A percentile compares a stretch with the other conserved stretches of the same genome.
Evolutionary conservation across 2,797 vertebrate species (phyloP).

Genomic region (Phrynocephalus vlangalii): DNA sequence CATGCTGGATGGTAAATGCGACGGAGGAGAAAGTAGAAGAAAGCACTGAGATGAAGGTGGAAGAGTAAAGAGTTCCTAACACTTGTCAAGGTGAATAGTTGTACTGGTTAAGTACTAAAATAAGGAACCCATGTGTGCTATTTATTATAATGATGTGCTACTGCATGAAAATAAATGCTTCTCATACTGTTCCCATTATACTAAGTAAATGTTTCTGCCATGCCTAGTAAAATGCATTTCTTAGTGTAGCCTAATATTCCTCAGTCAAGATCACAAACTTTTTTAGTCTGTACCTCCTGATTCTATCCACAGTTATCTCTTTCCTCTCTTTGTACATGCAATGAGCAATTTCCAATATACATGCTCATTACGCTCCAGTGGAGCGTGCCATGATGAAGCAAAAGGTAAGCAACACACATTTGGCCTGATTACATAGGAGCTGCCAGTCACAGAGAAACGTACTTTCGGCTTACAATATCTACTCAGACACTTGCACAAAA

Average conservation of each 20-base stretch:
- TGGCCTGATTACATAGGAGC: constrained; percentile 52
- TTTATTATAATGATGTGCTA: background rate
- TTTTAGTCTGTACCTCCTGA: constrained; percentile 26
- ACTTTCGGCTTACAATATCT: constrained; percentile 62
- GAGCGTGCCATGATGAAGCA: constrained; percentile 50
- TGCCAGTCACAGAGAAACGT: constrained; percentile 46
- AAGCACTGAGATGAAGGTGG: background rate
- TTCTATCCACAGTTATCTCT: constrained; percentile 35
- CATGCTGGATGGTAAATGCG: background rate
- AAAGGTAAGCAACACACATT: constrained; percentile 58
- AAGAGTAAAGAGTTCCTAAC: background rate
- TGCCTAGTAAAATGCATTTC: background rate
- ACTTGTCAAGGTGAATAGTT: background rate
- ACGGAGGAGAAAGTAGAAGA: background rate
- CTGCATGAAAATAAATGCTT: background rate
- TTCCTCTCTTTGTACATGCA: constrained; percentile 45
- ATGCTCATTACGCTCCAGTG: constrained; percentile 60
- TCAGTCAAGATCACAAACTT: constrained; percentile 29
- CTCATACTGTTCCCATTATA: background rate
- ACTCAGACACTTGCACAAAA: constrained; percentile 68
- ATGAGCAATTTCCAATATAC: constrained; percentile 59
- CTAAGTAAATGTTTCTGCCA: background rate
- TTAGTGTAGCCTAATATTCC: background rate
- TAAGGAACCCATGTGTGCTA: background rate
- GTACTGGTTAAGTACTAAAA: background rate